phyloP scores from a whole-genome alignment of 2,113 vertebrate species.

The Turnix velox region DNA sequence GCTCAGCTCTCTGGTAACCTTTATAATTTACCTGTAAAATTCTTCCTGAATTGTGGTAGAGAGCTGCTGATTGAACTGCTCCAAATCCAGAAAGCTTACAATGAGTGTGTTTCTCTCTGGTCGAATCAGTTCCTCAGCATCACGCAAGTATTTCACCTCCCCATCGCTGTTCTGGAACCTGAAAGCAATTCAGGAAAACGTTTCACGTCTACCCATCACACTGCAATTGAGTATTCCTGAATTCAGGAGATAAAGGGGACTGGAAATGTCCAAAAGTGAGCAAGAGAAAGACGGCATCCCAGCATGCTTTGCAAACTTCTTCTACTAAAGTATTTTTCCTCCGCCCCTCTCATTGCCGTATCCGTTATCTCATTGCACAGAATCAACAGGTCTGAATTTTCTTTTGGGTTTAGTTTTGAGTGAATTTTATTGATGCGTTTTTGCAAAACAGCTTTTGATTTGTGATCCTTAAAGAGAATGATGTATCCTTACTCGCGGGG shows the following conservation, averaged over 20 bases:
- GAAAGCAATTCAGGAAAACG: neutral
- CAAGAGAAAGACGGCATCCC: neutral
- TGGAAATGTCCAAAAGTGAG: rapidly evolving
- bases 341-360: neutral
- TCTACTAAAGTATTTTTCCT: neutral
- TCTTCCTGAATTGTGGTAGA: constrained; percentile 96
- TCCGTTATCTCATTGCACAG: rapidly evolving
- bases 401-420: no score
- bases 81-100: constrained; percentile 92
- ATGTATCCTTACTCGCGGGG: neutral
- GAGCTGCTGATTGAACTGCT: constrained; percentile 96
- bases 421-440: no score
- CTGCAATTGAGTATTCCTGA: neutral
- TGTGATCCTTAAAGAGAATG: neutral
- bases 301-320: neutral
- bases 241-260: neutral
- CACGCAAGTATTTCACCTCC: constrained; percentile 89
- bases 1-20: neutral
- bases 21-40: constrained; percentile 88
- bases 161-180: constrained; percentile 91
- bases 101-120: constrained; percentile 93
- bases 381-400: rapidly evolving
- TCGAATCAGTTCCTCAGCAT: constrained; percentile 93
- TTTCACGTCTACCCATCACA: neutral
- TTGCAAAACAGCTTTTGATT: neutral